These are phyloP conservation scores for Epizoanthus rinbou DNA, from an alignment of 92 coral and sea anemone species.

Conservation along the genomic window DNA sequence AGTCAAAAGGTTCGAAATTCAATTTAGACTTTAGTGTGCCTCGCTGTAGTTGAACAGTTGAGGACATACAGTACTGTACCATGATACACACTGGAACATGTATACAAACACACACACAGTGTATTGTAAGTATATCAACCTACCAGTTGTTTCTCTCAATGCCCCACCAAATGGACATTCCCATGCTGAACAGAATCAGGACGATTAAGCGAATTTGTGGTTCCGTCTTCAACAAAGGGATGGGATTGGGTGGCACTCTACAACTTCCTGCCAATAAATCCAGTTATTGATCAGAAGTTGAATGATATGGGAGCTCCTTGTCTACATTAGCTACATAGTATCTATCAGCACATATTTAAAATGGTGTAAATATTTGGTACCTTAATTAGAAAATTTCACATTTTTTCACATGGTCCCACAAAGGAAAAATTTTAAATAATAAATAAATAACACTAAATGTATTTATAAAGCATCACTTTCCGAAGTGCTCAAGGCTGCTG, in stretches of 20 bases:
- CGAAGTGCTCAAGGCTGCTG: too few species aligned
- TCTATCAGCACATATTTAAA: too few species aligned
- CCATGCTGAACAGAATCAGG: constrained; percentile 71
- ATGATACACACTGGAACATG: too few species aligned
- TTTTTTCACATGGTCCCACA: too few species aligned
- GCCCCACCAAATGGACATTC: constrained; percentile 90
- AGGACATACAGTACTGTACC: too few species aligned
- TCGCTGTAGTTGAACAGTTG: too few species aligned
- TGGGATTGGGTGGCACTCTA: constrained; percentile 68
- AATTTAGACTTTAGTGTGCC: neutral
- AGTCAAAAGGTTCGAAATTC: neutral
- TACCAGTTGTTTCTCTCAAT: constrained; percentile 90
- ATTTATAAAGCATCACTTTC: too few species aligned
- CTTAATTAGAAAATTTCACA: too few species aligned
- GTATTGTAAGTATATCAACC: neutral
- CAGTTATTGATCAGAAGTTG: neutral
- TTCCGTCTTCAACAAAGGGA: constrained; percentile 71
- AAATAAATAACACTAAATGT: too few species aligned
- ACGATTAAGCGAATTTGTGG: constrained; percentile 78
- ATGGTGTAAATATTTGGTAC: too few species aligned
- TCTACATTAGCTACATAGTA: neutral
- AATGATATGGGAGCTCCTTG: neutral
- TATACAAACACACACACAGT: too few species aligned
- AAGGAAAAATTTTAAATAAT: too few species aligned
- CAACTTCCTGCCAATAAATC: constrained; percentile 63